Conservation (phyloP, 2,113 vertebrate species). For the Scolopax mira region DNA sequence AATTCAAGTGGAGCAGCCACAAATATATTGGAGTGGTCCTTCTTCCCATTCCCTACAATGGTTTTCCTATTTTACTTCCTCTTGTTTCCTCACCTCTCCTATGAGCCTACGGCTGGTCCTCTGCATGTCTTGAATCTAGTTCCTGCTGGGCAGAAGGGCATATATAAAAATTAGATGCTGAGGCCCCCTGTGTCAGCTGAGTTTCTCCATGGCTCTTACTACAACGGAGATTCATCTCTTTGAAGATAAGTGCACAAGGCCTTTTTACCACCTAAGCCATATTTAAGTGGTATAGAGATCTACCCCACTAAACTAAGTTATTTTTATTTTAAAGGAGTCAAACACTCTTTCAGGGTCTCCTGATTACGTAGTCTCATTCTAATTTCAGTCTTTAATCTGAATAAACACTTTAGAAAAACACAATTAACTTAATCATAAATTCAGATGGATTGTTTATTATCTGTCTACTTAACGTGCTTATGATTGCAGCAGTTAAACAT, state of each 20-base stretch:
- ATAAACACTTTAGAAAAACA: slow-evolving; percentile 53
- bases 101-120: neutral
- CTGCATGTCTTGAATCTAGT: neutral
- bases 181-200: neutral
- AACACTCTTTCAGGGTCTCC: slow-evolving; percentile 16
- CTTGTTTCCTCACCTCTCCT: neutral
- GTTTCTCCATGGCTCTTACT: neutral
- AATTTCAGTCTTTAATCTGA: slow-evolving; percentile 58
- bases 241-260: neutral
- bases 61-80: neutral
- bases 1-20: neutral
- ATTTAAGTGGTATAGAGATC: neutral
- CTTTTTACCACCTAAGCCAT: neutral
- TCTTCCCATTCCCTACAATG: neutral
- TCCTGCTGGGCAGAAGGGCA: neutral
- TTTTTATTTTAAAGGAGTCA: slow-evolving; percentile 12
- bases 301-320: slow-evolving; percentile 3
- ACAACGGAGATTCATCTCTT: neutral
- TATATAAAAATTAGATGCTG: neutral
- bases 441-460: slow-evolving; percentile 65
- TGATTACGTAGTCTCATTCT: slow-evolving; percentile 20
- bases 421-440: slow-evolving; percentile 65
- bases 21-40: neutral
- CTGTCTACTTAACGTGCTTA: slow-evolving; percentile 58
- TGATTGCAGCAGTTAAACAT: slow-evolving; percentile 60